Evolutionary conservation across 2,113 vertebrate genomes (phyloP).

Genomic region (Tachysurus vachellii): DNA sequence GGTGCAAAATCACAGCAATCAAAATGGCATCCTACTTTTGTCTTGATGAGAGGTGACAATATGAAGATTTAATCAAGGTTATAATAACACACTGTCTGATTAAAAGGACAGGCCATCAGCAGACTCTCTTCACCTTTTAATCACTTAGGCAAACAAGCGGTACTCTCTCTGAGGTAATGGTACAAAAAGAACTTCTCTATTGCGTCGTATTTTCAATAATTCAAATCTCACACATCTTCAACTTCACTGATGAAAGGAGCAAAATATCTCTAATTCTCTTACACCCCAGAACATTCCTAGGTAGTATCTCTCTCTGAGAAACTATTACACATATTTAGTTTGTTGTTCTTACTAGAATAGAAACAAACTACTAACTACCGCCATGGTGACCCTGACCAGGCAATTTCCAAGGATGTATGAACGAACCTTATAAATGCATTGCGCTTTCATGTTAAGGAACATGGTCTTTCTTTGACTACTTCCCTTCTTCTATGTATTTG

Average conservation of each 20-base stretch:
- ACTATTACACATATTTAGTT: background rate
- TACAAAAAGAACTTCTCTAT: background rate
- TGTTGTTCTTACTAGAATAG: background rate
- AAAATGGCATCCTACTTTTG: conserved; percentile 67
- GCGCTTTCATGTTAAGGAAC: too few relatives aligned
- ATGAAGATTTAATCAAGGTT: conserved; percentile 76
- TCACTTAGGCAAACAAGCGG: conserved; percentile 71
- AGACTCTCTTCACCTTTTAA: conserved; percentile 73
- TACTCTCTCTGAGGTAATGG: conserved; percentile 50
- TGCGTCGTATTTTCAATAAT: background rate
- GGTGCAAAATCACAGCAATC: conserved; percentile 66
- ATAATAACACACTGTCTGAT: conserved; percentile 71
- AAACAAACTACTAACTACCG: background rate
- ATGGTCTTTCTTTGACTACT: background rate
- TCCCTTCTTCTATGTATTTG: background rate
- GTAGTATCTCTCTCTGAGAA: background rate
- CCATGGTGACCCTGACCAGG: background rate
- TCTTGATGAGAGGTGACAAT: conserved; percentile 70
- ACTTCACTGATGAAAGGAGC: background rate
- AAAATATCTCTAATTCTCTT: background rate
- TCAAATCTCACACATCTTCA: background rate
- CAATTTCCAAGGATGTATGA: background rate
- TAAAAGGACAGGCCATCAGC: conserved; percentile 75
- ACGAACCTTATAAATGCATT: background rate
- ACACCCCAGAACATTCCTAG: background rate